These are phyloP conservation scores for Bombus confusus DNA, from an alignment of 1,140 invertebrate species.

Conservation along the genomic window DNA sequence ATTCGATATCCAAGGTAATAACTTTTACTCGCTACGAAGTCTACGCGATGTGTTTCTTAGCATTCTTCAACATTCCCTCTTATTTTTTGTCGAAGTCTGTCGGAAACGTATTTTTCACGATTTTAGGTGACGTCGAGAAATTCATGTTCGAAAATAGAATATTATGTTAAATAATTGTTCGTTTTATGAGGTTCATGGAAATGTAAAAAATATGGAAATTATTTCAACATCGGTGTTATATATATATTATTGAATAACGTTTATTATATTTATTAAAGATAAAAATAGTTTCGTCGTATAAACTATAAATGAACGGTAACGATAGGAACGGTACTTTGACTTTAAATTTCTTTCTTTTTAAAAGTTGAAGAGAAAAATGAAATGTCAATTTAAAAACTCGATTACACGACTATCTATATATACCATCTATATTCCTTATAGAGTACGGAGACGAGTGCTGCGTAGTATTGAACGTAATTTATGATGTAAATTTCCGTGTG, in stretches of 20 bases:
- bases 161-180: no score
- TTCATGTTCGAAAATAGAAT: no score
- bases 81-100: not conserved
- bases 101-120: no score
- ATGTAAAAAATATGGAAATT: no score
- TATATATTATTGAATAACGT: no score
- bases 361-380: not conserved
- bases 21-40: slow-evolving; percentile 38
- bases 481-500: not conserved
- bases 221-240: no score
- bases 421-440: not conserved
- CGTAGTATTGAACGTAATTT: slow-evolving; percentile 4
- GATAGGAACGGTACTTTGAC: not conserved
- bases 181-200: no score
- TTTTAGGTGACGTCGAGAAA: no score
- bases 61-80: not conserved
- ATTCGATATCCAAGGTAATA: slow-evolving; percentile 58
- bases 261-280: no score
- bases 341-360: not conserved
- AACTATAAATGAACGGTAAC: no score
- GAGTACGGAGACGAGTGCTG: not conserved
- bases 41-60: not conserved
- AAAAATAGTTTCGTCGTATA: no score
- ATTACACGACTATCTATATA: not conserved
- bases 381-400: not conserved